Evolutionary conservation across 23 tunicate species (phyloP).

Genomic region (Halocynthia aurantium): DNA sequence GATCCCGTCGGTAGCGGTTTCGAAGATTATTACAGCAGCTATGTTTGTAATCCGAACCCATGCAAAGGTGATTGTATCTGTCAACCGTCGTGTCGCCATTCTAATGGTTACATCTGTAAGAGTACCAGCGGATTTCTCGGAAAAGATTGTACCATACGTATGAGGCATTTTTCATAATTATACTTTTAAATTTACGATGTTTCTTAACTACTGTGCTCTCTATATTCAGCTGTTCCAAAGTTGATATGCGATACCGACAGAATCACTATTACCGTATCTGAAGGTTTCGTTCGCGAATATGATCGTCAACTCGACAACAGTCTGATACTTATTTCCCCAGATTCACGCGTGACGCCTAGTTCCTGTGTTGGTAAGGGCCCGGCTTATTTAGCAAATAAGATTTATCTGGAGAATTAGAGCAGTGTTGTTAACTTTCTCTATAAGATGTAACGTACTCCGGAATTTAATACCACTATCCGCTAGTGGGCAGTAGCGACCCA

Average conservation of each 20-base stretch:
- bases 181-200: not conserved
- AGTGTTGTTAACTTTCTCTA: not conserved
- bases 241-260: slow-evolving; percentile 4
- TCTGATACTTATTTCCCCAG: not conserved
- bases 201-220: not conserved
- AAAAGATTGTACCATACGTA: slow-evolving; percentile 47
- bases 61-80: slow-evolving; percentile 38
- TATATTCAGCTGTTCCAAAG: not conserved
- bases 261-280: slow-evolving; percentile 7
- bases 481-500: no score
- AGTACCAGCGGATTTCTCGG: slow-evolving; percentile 45
- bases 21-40: not conserved
- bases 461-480: not conserved
- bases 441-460: not conserved
- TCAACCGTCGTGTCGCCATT: slow-evolving; percentile 43
- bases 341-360: not conserved
- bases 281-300: slow-evolving; percentile 16
- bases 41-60: slow-evolving; percentile 23
- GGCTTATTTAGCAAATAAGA: not conserved
- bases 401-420: not conserved
- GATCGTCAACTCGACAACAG: slow-evolving; percentile 5
- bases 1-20: not conserved
- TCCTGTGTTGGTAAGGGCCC: not conserved
- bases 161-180: not conserved
- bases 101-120: slow-evolving; percentile 42